Evolutionary conservation across 2,113 vertebrate genomes (phyloP), one percentile per base, ranked within the genome.

Genomic region (Beaufortia kweichowensis): DNA sequence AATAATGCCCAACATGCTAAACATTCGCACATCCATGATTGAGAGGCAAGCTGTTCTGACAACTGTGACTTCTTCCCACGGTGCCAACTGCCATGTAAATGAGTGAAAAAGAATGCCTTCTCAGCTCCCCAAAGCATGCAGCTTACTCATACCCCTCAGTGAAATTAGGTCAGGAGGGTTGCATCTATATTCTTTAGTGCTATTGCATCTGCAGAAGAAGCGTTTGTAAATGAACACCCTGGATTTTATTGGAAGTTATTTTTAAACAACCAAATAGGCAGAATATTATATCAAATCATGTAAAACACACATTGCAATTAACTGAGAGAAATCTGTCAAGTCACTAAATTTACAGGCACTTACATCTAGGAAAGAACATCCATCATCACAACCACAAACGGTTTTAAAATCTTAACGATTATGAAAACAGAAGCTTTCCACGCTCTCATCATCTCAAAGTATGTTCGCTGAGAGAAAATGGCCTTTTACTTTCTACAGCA

Each of bases 31-130:
- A 26, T 64, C 24, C 61, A 23, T 69, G 80, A 75, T 69, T 63
- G 71, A 78, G 55, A 83, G 46, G 48, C 63, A 64, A 76, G 71
- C 79, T 79, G 62, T 56, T 76, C 68, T 48, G 50, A 69, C 73
- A 84, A 76, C 78, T 65, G 76, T 43, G 66, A 66, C 35, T 73
- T 46, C 60, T 43, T 56, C 77, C 66, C 66, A 66, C 66, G 10
- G 41, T 50, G 53, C 61, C 73, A 59, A 61, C 15, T 21, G 39
- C 53, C 62, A 53, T 61, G 59, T 43, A 39, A 78, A 60, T 48
- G 63, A 57, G 55, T 53, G 67, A 66, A 48, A 69, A 60, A 57
- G 24, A 69, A 31, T 61, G 65, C 55, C 46, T 41, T 79, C 62
- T 76, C 61, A 74, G 43, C 67, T 75, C 67, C 31, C 66, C 64